Conservation (phyloP, 2,888 invertebrate genomes). For the Mycalesis mineus region DNA sequence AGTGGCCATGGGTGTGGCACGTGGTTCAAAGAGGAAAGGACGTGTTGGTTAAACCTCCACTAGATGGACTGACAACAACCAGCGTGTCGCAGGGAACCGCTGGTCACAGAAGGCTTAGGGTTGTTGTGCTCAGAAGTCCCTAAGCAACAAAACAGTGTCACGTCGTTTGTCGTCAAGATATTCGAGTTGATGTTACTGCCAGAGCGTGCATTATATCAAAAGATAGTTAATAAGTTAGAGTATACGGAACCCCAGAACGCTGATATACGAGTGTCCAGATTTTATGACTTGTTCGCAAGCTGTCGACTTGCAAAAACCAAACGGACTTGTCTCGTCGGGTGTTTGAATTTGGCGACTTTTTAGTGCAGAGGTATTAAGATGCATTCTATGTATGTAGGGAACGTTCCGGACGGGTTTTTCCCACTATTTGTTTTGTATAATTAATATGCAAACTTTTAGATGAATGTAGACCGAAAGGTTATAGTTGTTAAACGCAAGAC, state of each 20-base stretch:
- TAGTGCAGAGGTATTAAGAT: constrained; percentile 34
- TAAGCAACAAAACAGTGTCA: too few species aligned
- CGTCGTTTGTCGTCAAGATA: too few species aligned
- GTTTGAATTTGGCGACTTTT: constrained; percentile 43
- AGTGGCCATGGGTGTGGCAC: too few species aligned
- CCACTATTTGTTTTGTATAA: constrained; percentile 4
- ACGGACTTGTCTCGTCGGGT: constrained; percentile 33
- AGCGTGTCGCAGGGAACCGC: too few species aligned
- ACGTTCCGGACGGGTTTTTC: constrained; percentile 14
- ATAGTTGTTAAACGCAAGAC: too few species aligned
- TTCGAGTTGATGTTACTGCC: too few species aligned
- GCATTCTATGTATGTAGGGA: constrained; percentile 28
- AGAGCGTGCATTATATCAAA: too few species aligned
- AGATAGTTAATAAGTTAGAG: background rate
- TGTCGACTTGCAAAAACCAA: constrained; percentile 32
- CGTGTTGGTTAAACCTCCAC: too few species aligned
- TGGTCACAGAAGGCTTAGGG: too few species aligned
- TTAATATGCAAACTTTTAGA: background rate
- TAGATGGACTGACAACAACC: too few species aligned
- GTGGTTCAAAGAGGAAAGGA: too few species aligned
- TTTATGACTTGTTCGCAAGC: constrained; percentile 42
- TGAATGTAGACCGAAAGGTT: background rate
- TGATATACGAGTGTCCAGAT: constrained; percentile 6
- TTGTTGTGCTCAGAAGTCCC: too few species aligned
- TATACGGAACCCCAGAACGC: constrained; percentile 28